Evolutionary conservation across 2,888 invertebrate species (phyloP).

Genomic region (Dugesia japonica): DNA sequence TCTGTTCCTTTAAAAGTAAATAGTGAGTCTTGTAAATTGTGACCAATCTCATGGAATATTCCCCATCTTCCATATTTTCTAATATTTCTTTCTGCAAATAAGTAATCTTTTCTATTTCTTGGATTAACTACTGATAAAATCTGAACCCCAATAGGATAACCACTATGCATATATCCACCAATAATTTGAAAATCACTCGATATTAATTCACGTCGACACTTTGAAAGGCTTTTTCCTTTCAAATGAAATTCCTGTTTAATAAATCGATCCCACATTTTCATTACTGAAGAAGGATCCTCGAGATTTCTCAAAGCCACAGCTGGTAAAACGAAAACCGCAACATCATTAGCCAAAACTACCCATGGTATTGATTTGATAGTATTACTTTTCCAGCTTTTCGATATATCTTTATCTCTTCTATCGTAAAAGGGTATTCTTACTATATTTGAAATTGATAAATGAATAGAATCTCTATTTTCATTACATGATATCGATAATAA

Average conservation of each 20-base stretch:
- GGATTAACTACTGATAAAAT: not conserved
- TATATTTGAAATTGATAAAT: not conserved
- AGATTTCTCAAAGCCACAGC: not conserved
- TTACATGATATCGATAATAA: constrained; percentile 1
- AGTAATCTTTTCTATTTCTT: not conserved
- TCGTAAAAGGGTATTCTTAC: not conserved
- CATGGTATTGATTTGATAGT: not conserved
- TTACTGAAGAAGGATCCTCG: not conserved
- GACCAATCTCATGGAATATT: constrained; percentile 38
- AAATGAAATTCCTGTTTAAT: constrained; percentile 14
- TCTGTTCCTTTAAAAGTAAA: constrained; percentile 38
- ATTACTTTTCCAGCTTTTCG: not conserved
- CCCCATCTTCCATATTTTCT: constrained; percentile 37
- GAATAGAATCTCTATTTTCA: not conserved
- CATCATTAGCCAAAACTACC: not conserved
- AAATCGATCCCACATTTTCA: not conserved
- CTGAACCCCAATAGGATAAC: constrained; percentile 37
- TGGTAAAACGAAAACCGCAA: not conserved
- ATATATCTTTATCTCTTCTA: not conserved
- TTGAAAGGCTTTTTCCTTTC: constrained; percentile 26
- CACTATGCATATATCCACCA: constrained; percentile 37
- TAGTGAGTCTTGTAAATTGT: constrained; percentile 37
- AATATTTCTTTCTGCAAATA: not conserved
- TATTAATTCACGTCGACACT: constrained; percentile 26
- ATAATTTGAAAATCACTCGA: constrained; percentile 27